Evolutionary conservation across 2,797 vertebrate species (phyloP), one percentile per base, ranked within the genome.

Genomic region (Chelonia mydas): DNA sequence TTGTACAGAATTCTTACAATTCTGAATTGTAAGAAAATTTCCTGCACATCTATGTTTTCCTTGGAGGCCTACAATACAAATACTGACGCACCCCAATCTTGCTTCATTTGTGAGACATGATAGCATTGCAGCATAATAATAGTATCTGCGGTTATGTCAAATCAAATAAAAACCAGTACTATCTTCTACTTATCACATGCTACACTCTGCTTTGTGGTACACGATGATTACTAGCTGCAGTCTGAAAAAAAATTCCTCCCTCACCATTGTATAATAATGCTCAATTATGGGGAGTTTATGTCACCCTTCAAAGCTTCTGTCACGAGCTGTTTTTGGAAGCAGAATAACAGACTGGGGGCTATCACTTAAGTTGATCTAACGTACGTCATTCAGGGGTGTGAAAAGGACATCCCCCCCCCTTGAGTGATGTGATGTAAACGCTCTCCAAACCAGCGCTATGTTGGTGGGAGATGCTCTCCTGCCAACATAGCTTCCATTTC

Each of bases 271-370:
- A 59, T 23, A 82, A 77, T 65, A 23, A 77, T 84, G 57, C 54
- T 96, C 54, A 41, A 51, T 94, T 90, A 90, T 59, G 51, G 51
- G 77, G 82, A 94, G 76, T 54, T 16, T 61, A 61, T 90, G 79
- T 90, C 77, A 65, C 59, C 2, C 88, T 96, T 31, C 81, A 95
- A 92, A 96, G 79, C 87, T 72, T 72, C 68, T 92, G 80, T 27
- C 80, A 90, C 92, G 82, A 87, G 31, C 94, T 93, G 88, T 97
- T 94, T 97, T 95, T 94, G 93, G 97, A 96, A 96, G 50, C 77
- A 85, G 82, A 96, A 11, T 59, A 83, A 54, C 15, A 80, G 82
- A 28, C 65, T 92, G 74, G 13, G 59, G 28, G 28, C 31, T 61
- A 61, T 15, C 31, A 16, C 31, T 61, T 61, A 33, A 33, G 28